A percentile compares a stretch with the other conserved stretches of the same genome.
These are phyloP conservation scores for Hirundo rustica DNA, from an alignment of 2,797 vertebrate species.

Conservation along the genomic window DNA sequence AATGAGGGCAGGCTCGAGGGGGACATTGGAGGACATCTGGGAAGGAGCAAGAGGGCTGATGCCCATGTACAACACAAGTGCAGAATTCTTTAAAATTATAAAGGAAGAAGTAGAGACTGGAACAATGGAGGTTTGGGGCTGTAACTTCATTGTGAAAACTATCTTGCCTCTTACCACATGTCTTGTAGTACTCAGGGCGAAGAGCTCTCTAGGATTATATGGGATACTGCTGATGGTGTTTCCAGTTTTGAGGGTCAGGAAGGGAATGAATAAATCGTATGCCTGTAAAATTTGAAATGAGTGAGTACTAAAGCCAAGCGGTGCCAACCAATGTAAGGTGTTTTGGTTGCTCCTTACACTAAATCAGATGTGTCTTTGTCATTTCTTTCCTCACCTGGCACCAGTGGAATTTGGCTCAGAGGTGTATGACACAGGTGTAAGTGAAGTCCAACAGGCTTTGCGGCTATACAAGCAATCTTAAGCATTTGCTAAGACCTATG, in stretches of 20 bases:
- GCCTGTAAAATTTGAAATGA: not conserved
- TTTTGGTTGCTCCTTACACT: not conserved
- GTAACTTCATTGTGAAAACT: not conserved
- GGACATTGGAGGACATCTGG: not conserved
- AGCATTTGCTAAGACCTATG: not conserved
- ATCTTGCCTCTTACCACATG: accelerated
- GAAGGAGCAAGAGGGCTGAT: not conserved
- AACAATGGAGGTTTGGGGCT: not conserved
- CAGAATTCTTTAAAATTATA: not conserved
- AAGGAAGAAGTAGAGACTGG: not conserved
- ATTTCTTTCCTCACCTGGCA: not conserved
- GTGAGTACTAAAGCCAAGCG: not conserved
- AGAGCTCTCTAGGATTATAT: not conserved
- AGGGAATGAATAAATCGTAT: not conserved
- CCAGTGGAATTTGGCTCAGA: not conserved
- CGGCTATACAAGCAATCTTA: not conserved
- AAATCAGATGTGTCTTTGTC: not conserved
- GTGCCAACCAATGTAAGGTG: not conserved
- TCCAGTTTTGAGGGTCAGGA: not conserved
- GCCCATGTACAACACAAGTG: not conserved
- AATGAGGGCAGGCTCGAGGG: not conserved
- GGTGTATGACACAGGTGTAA: not conserved
- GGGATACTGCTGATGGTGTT: accelerated
- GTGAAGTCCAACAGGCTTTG: not conserved
- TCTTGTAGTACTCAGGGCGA: not conserved